Conservation (phyloP, 2,797 vertebrate genomes). For the Lepidocolaptes lacrymiger region DNA sequence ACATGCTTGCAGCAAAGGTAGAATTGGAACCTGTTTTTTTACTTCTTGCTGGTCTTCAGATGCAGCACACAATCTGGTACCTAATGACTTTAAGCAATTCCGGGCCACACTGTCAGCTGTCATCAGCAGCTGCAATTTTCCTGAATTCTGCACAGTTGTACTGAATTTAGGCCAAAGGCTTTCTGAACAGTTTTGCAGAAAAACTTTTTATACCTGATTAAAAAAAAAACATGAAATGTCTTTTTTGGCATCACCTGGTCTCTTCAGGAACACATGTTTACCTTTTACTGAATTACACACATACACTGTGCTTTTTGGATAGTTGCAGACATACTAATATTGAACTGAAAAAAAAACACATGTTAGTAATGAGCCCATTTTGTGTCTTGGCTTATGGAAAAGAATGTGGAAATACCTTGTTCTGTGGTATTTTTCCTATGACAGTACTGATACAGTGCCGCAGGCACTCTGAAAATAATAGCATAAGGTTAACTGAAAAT, state of each 20-base stretch:
- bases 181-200: not conserved
- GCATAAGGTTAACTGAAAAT: conserved; percentile 81
- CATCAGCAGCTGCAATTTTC: not conserved
- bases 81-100: not conserved
- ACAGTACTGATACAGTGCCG: conserved; percentile 76
- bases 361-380: conserved; percentile 78
- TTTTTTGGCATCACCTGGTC: conserved; percentile 43
- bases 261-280: conserved; percentile 66
- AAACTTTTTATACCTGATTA: conserved; percentile 7
- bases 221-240: not conserved
- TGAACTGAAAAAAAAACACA: conserved; percentile 70
- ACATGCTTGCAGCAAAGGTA: not conserved
- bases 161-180: not conserved
- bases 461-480: conserved; percentile 80
- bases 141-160: not conserved
- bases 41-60: not conserved
- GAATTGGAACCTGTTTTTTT: not conserved
- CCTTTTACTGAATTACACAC: conserved; percentile 61
- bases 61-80: not conserved
- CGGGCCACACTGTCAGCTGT: not conserved
- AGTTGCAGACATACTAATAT: conserved; percentile 64
- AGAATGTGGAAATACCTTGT: conserved; percentile 72
- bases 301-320: conserved; percentile 23
- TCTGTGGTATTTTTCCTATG: conserved; percentile 70
- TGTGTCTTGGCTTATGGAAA: conserved; percentile 69